Evolutionary conservation across 1,140 invertebrate genomes (phyloP).

Genomic region (Polyergus mexicanus): DNA sequence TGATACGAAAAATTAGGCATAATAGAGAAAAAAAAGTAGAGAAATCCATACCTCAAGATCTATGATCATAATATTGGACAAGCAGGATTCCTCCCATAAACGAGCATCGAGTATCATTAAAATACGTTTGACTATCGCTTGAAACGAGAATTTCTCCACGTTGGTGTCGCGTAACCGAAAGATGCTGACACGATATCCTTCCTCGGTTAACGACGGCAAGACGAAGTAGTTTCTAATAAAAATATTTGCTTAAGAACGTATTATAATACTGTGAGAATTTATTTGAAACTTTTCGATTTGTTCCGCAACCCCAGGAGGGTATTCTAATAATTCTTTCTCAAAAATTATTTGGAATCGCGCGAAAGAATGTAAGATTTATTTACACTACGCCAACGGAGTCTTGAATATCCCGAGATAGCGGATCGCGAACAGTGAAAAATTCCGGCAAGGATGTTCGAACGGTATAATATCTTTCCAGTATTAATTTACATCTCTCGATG

Average conservation of each 20-base stretch:
- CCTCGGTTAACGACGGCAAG: conserved; percentile 83
- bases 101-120: conserved; percentile 84
- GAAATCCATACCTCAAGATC: conserved; percentile 81
- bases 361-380: conserved; percentile 44
- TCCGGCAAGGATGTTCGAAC: conserved; percentile 85
- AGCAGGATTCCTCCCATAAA: conserved; percentile 81
- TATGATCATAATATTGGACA: conserved; percentile 84
- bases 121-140: conserved; percentile 79
- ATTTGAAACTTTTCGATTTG: not conserved
- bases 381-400: conserved; percentile 81
- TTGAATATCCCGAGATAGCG: conserved; percentile 82
- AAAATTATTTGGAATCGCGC: not conserved
- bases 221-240: conserved; percentile 81
- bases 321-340: not conserved
- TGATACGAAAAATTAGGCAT: not conserved
- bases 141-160: conserved; percentile 81
- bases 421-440: conserved; percentile 85
- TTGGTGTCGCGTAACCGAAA: conserved; percentile 78
- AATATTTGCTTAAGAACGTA: not conserved
- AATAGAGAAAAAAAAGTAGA: not conserved
- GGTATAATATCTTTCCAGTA: conserved; percentile 86
- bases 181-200: conserved; percentile 84
- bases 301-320: not conserved
- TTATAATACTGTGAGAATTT: not conserved
- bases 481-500: conserved; percentile 86